A percentile compares a stretch with the other conserved stretches of the same genome.
Evolutionary conservation across 2,113 vertebrate genomes (phyloP).

Genomic region (Scortum barcoo): DNA sequence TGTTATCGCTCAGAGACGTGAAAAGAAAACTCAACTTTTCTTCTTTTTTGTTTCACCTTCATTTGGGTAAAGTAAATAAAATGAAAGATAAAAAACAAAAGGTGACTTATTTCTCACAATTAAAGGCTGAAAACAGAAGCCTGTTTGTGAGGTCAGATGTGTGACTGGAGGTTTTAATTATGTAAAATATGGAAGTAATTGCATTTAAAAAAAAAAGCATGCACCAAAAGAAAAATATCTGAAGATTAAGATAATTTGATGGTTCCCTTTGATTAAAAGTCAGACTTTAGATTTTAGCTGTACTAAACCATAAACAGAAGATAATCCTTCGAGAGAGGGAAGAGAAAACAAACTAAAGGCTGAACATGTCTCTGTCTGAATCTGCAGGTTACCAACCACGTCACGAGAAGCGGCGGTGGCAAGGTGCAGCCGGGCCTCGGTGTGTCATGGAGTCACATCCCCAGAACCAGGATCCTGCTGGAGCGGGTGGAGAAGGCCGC

Average conservation of each 20-base stretch:
- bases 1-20: neutral
- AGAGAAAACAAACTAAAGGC: neutral
- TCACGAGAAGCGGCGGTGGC: constrained; percentile 84
- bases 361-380: neutral
- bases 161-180: neutral
- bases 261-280: constrained; percentile 13
- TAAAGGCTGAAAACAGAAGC: neutral
- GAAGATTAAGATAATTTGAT: constrained; percentile 37
- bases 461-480: constrained; percentile 92
- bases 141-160: neutral
- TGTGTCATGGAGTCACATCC: constrained; percentile 93
- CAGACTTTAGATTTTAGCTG: no score
- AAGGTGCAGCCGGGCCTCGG: constrained; percentile 90
- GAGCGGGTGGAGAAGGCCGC: constrained; percentile 57
- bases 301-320: neutral
- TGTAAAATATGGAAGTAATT: constrained; percentile 1
- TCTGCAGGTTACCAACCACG: constrained; percentile 92
- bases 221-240: constrained; percentile 9
- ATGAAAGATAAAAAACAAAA: neutral
- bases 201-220: neutral
- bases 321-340: neutral
- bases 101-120: neutral
- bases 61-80: neutral
- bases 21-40: constrained; percentile 6
- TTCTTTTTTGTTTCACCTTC: neutral